Evolutionary conservation across 2,113 vertebrate genomes (phyloP).

Genomic region (Mixornis gularis): DNA sequence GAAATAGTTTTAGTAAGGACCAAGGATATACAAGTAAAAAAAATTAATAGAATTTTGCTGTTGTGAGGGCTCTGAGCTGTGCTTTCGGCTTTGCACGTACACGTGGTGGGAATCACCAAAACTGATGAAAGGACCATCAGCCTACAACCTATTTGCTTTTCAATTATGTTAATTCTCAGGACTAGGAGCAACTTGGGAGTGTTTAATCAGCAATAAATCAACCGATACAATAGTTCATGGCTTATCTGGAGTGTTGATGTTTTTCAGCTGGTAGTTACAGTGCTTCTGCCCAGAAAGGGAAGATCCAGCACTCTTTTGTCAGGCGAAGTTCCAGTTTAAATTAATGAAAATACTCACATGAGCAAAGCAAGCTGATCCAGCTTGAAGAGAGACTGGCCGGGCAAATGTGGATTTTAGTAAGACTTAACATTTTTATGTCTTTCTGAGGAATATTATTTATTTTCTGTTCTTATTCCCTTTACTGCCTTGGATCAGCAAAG

Average conservation of each 20-base stretch:
- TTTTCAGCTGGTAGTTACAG: slow-evolving; percentile 41
- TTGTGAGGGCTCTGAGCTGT: neutral
- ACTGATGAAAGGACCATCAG: neutral
- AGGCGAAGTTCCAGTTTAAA: slow-evolving; percentile 23
- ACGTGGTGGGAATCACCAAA: neutral
- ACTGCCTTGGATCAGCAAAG: slow-evolving; percentile 25
- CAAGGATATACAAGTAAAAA: neutral
- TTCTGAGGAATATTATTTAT: slow-evolving; percentile 40
- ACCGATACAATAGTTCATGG: neutral
- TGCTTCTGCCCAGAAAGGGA: slow-evolving; percentile 7
- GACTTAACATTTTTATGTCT: slow-evolving; percentile 16
- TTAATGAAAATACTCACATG: neutral
- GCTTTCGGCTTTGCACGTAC: neutral
- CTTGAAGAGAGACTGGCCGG: neutral
- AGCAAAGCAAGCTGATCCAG: neutral
- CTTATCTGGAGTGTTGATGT: slow-evolving; percentile 46
- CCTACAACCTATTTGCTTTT: neutral
- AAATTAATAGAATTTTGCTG: neutral
- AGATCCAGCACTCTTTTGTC: neutral
- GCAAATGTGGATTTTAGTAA: neutral
- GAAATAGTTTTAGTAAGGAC: neutral
- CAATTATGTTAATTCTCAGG: neutral
- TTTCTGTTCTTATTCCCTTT: slow-evolving; percentile 41
- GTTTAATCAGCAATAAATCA: slow-evolving; percentile 43
- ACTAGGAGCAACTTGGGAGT: neutral